Evolutionary conservation across 2,888 invertebrate species (phyloP).

Genomic region (Odontocerum albicorne): DNA sequence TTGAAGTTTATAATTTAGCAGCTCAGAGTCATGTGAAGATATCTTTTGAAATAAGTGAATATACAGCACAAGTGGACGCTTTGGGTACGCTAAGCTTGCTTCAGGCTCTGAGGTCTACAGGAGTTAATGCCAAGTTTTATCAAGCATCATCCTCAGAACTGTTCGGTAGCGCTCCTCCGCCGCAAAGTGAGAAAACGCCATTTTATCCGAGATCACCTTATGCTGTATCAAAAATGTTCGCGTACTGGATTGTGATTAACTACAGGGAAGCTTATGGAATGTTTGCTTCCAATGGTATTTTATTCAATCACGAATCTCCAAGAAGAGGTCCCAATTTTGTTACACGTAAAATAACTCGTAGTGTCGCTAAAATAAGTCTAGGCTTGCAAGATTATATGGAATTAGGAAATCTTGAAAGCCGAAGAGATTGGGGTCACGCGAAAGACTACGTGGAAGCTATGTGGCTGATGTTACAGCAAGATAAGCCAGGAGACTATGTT

Average conservation of each 20-base stretch:
- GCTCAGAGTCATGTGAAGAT: constrained; percentile 99
- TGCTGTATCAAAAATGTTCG: constrained; percentile 94
- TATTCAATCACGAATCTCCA: constrained; percentile 97
- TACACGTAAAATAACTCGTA: constrained; percentile 95
- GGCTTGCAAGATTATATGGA: constrained; percentile 85
- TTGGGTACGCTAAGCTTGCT: constrained; percentile 87
- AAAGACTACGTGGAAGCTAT: constrained; percentile 98
- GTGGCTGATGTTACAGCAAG: constrained; percentile 98
- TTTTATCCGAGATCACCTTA: constrained; percentile 97
- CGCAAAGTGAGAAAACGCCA: constrained; percentile 92
- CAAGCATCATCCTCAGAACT: constrained; percentile 96
- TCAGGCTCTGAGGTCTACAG: constrained; percentile 89
- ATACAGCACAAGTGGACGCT: constrained; percentile 97
- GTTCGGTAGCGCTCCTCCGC: constrained; percentile 89
- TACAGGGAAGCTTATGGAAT: constrained; percentile 94
- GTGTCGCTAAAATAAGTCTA: constrained; percentile 93
- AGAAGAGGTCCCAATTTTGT: constrained; percentile 97
- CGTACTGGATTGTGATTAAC: constrained; percentile 94
- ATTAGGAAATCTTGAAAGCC: constrained; percentile 94
- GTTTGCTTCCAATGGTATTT: constrained; percentile 93
- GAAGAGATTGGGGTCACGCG: constrained; percentile 98
- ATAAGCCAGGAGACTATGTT: constrained; percentile 91
- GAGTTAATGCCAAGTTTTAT: constrained; percentile 83
- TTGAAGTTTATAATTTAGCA: constrained; percentile 96
- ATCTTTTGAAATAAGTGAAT: constrained; percentile 97